phyloP scores from a whole-genome alignment of 1,140 invertebrate species.

The Hycleus cichorii region DNA sequence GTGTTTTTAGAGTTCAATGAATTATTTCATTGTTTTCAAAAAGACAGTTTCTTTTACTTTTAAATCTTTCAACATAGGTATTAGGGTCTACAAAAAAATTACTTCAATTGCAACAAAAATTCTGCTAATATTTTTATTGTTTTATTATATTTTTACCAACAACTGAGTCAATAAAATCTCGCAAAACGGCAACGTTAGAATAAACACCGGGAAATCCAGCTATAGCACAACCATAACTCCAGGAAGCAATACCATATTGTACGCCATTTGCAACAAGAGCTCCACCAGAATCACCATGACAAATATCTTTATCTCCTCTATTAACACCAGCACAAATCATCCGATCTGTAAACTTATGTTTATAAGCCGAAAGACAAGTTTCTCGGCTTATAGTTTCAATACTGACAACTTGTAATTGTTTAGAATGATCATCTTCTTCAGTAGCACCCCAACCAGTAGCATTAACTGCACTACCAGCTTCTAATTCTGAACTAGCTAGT shows the following conservation, averaged over 20 bases:
- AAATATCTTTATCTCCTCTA: conserved; percentile 31
- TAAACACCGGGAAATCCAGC: no score
- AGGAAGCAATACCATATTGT: conserved; percentile 53
- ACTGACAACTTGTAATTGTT: conserved; percentile 18
- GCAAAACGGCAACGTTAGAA: conserved; percentile 46
- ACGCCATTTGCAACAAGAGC: conserved; percentile 42
- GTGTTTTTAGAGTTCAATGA: no score
- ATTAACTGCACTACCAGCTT: background rate
- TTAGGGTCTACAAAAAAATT: no score
- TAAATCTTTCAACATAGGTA: no score
- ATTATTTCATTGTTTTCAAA: no score
- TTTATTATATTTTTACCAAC: no score
- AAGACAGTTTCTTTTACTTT: no score
- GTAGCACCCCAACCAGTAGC: background rate
- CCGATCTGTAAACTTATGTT: no score
- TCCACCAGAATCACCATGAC: conserved; percentile 43
- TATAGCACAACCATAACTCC: conserved; percentile 69
- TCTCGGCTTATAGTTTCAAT: conserved; percentile 28
- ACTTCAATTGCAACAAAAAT: no score
- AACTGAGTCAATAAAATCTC: no score
- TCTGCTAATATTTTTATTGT: no score
- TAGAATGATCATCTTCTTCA: background rate
- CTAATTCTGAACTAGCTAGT: background rate
- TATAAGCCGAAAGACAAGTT: conserved; percentile 9
- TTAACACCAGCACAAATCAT: conserved; percentile 41